These are phyloP conservation scores for Drosophila parvula DNA, from an alignment of 1,140 invertebrate species.

Conservation along the genomic window DNA sequence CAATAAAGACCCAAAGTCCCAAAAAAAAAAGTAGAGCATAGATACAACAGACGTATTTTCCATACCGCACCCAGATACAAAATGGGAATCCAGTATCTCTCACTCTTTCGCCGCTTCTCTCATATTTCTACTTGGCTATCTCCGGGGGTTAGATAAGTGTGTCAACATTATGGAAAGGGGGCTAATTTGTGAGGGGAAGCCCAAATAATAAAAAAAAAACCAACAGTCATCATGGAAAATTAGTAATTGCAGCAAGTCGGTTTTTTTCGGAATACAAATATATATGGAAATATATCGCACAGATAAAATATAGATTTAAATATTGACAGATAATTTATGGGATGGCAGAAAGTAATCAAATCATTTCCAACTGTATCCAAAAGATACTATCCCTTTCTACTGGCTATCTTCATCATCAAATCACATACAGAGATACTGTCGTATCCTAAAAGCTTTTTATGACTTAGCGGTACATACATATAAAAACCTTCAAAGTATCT, in stretches of 20 bases:
- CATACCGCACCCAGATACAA: conserved; percentile 48
- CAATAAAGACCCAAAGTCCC: conserved; percentile 45
- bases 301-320: not conserved
- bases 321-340: not conserved
- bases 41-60: conserved; percentile 48
- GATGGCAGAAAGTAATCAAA: not conserved
- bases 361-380: not conserved
- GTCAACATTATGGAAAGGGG: conserved; percentile 31
- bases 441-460: not conserved
- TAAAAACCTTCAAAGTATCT: conserved; percentile 1
- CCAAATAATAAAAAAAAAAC: conserved; percentile 22
- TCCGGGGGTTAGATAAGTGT: conserved; percentile 40
- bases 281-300: not conserved
- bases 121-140: conserved; percentile 26
- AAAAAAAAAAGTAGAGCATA: conserved; percentile 57
- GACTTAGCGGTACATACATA: not conserved
- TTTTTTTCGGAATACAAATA: not conserved
- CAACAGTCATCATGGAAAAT: conserved; percentile 67
- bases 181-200: conserved; percentile 35
- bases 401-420: not conserved
- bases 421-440: not conserved
- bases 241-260: conserved; percentile 40
- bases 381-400: not conserved
- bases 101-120: conserved; percentile 9
- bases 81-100: conserved; percentile 32